These are phyloP conservation scores for Bombus soroeensis DNA, from an alignment of 1,140 invertebrate genomes.

Conservation along the genomic window DNA sequence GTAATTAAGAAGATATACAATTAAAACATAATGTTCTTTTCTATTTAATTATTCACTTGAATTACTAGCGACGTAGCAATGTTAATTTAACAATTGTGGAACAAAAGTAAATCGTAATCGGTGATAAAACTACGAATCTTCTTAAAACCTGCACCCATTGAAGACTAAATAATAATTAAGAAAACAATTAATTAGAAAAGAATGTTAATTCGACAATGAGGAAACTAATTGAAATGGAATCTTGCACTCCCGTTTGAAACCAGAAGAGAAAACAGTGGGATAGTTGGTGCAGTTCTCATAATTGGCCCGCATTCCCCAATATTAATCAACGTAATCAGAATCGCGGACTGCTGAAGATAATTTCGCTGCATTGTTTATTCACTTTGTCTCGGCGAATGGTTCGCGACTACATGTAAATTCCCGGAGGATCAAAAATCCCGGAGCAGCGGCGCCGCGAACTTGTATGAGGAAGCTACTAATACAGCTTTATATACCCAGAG, in stretches of 20 bases:
- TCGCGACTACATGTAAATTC: conserved; percentile 65
- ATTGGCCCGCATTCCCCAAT: neutral
- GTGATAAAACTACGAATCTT: too few relatives aligned
- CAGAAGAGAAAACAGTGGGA: neutral
- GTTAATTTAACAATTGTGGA: too few relatives aligned
- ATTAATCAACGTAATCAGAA: conserved; percentile 49
- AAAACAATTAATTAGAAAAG: neutral
- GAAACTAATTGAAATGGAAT: neutral
- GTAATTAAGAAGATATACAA: too few relatives aligned
- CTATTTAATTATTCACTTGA: too few relatives aligned
- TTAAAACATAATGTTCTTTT: too few relatives aligned
- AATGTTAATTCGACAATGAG: neutral
- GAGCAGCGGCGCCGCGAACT: conserved; percentile 30
- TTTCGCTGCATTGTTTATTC: conserved; percentile 65
- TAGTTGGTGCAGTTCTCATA: neutral
- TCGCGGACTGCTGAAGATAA: conserved; percentile 49
- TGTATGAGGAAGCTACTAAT: conserved; percentile 54
- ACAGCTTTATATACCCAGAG: conserved; percentile 68
- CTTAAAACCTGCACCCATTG: neutral
- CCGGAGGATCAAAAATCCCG: conserved; percentile 49
- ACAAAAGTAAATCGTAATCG: too few relatives aligned
- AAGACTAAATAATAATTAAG: neutral
- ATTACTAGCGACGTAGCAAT: too few relatives aligned
- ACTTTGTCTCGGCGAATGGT: conserved; percentile 58
- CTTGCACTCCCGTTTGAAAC: neutral